These are phyloP conservation scores for Rotaria socialis DNA, from an alignment of 2,888 invertebrate genomes.

Conservation along the genomic window DNA sequence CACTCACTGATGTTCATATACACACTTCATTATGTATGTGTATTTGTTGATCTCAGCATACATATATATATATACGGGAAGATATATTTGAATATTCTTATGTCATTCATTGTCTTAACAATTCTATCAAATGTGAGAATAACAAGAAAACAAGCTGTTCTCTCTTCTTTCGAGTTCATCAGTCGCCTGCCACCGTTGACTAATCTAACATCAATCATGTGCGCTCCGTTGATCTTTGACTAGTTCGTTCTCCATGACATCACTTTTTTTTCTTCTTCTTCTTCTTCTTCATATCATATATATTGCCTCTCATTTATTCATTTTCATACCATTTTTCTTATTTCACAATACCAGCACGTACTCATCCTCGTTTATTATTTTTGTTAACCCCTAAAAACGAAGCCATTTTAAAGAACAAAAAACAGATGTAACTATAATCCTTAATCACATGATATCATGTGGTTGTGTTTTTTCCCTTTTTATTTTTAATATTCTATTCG, in stretches of 20 bases:
- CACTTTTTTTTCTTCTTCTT: not conserved
- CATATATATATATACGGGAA: not conserved
- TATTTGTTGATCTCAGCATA: not conserved
- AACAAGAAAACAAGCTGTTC: constrained; percentile 19
- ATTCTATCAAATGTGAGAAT: not conserved
- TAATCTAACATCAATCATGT: constrained; percentile 23
- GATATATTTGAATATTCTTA: constrained; percentile 1
- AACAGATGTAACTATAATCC: not conserved
- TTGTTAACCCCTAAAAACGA: not conserved
- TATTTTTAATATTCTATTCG: no score
- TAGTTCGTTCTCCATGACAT: constrained; percentile 11
- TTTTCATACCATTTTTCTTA: not conserved
- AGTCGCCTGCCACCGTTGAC: constrained; percentile 25
- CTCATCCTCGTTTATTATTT: not conserved
- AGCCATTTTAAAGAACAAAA: not conserved
- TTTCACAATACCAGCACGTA: not conserved
- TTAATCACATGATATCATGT: constrained; percentile 25
- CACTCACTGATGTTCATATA: not conserved
- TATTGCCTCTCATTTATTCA: not conserved
- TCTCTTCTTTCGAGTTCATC: constrained; percentile 18
- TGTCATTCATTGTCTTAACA: constrained; percentile 18
- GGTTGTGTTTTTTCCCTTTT: not conserved
- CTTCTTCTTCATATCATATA: not conserved
- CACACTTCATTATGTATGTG: constrained; percentile 10
- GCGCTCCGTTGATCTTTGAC: constrained; percentile 7